These are phyloP conservation scores for Sisyra nigra DNA, from an alignment of 2,888 invertebrate genomes.

Conservation along the genomic window DNA sequence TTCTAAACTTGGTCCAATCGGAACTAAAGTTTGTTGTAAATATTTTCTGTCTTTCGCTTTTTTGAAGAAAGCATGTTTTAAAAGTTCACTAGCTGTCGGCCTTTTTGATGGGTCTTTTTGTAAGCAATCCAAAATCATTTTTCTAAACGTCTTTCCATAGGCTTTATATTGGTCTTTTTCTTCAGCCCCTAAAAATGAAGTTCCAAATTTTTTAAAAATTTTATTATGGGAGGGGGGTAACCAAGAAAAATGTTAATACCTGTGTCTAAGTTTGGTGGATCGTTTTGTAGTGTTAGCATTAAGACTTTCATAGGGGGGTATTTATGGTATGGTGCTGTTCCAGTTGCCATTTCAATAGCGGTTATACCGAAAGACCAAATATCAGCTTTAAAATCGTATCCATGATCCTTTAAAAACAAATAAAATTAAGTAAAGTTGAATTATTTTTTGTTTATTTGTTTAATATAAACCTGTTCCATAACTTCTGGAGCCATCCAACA, in stretches of 20 bases:
- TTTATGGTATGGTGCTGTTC: conserved; percentile 96
- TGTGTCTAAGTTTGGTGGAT: conserved; percentile 92
- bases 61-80: conserved; percentile 96
- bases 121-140: conserved; percentile 91
- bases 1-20: conserved; percentile 76
- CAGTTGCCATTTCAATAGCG: conserved; percentile 96
- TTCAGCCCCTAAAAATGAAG: conserved; percentile 45
- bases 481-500: conserved; percentile 99
- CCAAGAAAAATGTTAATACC: conserved; percentile 22
- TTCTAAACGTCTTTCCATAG: conserved; percentile 93
- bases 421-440: conserved; percentile 5
- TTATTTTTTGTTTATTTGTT: background rate
- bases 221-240: background rate
- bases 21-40: conserved; percentile 68
- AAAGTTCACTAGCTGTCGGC: conserved; percentile 86
- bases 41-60: conserved; percentile 91
- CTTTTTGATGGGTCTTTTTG: conserved; percentile 90
- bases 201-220: background rate
- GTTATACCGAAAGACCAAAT: conserved; percentile 93
- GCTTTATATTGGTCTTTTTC: conserved; percentile 96
- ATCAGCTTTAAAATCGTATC: conserved; percentile 96
- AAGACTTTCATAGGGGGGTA: conserved; percentile 99
- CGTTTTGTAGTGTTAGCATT: conserved; percentile 95
- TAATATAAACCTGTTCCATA: conserved; percentile 72
- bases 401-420: conserved; percentile 53